Evolutionary conservation across 1,140 invertebrate genomes (phyloP), one percentile per base, ranked within the genome.

Genomic region (Scaptomyza hsui): DNA sequence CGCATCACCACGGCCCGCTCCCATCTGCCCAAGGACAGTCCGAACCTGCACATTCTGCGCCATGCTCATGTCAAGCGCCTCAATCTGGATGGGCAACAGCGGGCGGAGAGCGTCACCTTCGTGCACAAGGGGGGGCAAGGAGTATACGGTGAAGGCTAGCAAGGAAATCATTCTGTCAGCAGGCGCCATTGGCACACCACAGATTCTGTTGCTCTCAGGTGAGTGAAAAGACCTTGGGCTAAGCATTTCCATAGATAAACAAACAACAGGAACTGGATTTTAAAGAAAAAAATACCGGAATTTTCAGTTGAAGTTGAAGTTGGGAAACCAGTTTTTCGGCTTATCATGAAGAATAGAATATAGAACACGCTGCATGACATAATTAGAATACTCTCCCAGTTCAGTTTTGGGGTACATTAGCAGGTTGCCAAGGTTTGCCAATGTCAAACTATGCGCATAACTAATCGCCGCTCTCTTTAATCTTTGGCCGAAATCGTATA

Each of bases 101-200:
- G 93, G 56, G 95, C 96, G 0, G 95, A 94, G 64, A 96, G 96
- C 0, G 95, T 97, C 0, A 95, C 96, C 77, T 96, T 96, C 82
- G 93, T 96, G 3, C 93, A 94, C 73, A 93, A 95, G 47, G 95
- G 94, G 94, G 2, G 52, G 55, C 2, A 81, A 78, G 75, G 80
- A 90, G 51, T 88, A 88, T 37, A 80, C 75, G 4, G 90, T 82
- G 21, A 51, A 44, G 2, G 78, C 74, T 26, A 81, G 37, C 26
- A 92, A 90, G 72, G 91, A 92, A 62, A 90, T 94, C 0, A 91
- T 94, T 3, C 49, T 94, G 59, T 92, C 93, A 2, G 93, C 92
- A 3, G 93, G 93, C 15, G 89, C 93, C 15, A 92, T 94, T 24
- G 92, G 92, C 10, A 92, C 93, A 0, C 93, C 93, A 4, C 92